phyloP scores from a whole-genome alignment of 2,797 vertebrate species.

The Falco cherrug region DNA sequence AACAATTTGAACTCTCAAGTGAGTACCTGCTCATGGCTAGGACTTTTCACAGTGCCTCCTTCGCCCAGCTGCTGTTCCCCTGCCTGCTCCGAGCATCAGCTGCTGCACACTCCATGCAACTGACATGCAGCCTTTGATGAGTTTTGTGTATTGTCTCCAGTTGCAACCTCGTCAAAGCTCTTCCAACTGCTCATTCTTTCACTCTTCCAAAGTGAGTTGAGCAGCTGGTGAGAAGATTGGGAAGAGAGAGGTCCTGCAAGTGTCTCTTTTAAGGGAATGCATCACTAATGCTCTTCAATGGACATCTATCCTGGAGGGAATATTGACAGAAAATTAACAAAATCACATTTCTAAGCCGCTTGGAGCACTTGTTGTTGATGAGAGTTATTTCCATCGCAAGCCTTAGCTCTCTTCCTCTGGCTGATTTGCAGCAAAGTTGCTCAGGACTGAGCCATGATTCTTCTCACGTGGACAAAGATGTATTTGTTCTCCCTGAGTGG shows the following conservation, averaged over 20 bases:
- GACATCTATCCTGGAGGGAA: neutral
- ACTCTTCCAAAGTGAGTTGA: neutral
- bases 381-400: neutral
- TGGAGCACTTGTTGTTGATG: neutral
- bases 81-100: conserved; percentile 6
- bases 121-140: conserved; percentile 16
- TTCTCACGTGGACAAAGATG: neutral
- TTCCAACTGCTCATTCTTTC: neutral
- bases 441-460: neutral
- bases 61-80: neutral
- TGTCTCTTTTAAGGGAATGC: neutral
- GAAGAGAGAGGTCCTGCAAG: neutral
- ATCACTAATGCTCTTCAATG: neutral
- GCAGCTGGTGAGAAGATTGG: neutral
- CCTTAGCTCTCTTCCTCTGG: neutral
- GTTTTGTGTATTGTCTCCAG: neutral
- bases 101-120: neutral
- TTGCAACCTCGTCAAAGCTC: neutral
- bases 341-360: neutral
- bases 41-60: conserved; percentile 25
- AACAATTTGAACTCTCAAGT: conserved; percentile 1
- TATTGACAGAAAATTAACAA: conserved; percentile 10
- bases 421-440: neutral
- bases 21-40: conserved; percentile 23
- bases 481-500: neutral